These are phyloP conservation scores for Thalassarche chlororhynchos DNA, from an alignment of 2,113 vertebrate species.

Conservation along the genomic window DNA sequence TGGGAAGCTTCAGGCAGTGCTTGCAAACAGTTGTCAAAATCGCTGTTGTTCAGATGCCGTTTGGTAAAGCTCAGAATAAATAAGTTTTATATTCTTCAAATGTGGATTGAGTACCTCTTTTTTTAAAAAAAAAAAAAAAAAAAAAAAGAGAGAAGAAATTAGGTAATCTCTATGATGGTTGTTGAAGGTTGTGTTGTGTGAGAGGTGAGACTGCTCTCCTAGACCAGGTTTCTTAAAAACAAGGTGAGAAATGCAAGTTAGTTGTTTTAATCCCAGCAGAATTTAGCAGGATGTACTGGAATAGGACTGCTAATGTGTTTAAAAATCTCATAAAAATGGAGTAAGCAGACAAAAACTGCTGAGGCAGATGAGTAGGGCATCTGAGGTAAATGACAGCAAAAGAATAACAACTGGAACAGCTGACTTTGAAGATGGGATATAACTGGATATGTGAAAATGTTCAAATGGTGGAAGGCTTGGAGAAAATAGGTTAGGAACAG, in stretches of 20 bases:
- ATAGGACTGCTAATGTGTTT: background rate
- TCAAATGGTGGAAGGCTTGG: background rate
- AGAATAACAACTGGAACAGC: background rate
- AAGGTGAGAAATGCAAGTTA: background rate
- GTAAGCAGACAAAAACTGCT: background rate
- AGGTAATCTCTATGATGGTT: background rate
- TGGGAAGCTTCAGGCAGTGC: background rate
- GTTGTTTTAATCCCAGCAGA: background rate
- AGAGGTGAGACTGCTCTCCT: background rate
- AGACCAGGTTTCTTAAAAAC: background rate
- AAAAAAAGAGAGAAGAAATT: background rate
- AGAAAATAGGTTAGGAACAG: background rate
- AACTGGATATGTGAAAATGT: background rate
- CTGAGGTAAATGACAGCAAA: background rate
- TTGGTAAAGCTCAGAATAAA: background rate
- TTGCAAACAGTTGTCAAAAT: background rate
- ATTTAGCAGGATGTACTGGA: background rate
- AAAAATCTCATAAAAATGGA: background rate
- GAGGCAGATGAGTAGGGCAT: background rate
- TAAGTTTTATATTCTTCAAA: background rate
- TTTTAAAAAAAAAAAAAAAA: background rate
- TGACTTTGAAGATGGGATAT: background rate
- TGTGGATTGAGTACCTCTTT: too few species aligned
- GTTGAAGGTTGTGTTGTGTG: background rate
- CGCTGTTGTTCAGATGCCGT: background rate